phyloP scores from a whole-genome alignment of 2,888 invertebrate species.

The Drosophila lacicola region DNA sequence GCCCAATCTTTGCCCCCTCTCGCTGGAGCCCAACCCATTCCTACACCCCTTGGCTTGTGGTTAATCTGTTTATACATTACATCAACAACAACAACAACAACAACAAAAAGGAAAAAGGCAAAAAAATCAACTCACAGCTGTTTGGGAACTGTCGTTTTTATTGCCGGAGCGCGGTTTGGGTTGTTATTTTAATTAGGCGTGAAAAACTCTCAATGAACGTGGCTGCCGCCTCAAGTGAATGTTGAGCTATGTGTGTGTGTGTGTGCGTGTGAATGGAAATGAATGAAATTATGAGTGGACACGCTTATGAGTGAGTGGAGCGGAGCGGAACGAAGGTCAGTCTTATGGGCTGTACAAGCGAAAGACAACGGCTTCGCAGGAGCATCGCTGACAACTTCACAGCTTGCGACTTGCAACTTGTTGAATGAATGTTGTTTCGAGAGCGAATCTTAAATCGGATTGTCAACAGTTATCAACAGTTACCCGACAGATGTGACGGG shows the following conservation, averaged over 20 bases:
- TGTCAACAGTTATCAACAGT: conserved; percentile 31
- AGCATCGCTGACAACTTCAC: conserved; percentile 17
- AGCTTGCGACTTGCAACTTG: conserved; percentile 51
- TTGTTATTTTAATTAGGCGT: conserved; percentile 75
- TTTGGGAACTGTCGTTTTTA: conserved; percentile 47
- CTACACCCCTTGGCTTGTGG: conserved; percentile 41
- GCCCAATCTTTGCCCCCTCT: background rate
- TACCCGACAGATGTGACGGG: conserved; percentile 10
- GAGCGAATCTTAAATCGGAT: conserved; percentile 7
- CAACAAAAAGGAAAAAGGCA: conserved; percentile 16
- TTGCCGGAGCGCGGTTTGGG: conserved; percentile 24
- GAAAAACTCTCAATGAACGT: conserved; percentile 63
- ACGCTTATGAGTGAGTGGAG: conserved; percentile 41
- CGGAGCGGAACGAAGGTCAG: conserved; percentile 44
- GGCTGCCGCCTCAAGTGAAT: conserved; percentile 28
- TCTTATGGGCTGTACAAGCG: conserved; percentile 20
- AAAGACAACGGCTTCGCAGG: conserved; percentile 7
- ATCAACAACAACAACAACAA: conserved; percentile 20
- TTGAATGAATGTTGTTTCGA: conserved; percentile 42
- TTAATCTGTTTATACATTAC: conserved; percentile 58
- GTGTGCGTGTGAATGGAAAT: conserved; percentile 25
- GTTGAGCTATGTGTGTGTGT: conserved; percentile 31
- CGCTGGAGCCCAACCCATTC: conserved; percentile 10
- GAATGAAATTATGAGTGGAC: conserved; percentile 35
- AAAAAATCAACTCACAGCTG: conserved; percentile 29